Base-by-base conservation (phyloP, 1,140 invertebrate species). In the Leptonema lineaticorne region DNA sequence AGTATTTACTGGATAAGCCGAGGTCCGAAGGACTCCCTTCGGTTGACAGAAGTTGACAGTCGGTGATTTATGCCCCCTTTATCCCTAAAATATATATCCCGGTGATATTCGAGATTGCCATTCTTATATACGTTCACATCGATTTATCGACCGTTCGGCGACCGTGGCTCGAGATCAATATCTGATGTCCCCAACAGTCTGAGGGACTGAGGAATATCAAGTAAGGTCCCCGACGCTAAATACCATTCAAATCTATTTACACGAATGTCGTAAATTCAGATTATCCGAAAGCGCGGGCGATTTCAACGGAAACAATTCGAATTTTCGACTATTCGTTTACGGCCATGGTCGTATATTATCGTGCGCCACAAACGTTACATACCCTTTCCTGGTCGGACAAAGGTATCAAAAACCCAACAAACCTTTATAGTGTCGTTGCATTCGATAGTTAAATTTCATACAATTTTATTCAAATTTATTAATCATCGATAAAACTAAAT, bases 1-100 rank as follows among this genome's bases (percentile, higher is more conserved):
- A 37, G 62, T 33, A 64, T 48, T 48, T 64, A 53, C 62, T n/a
- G 58, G 58, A 62, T 62, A 62, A 62, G 58, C 58, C 30, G 58
- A 16, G 58, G 58, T 45, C 58, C 28, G 41, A 33, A 33, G 41
- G 59, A 62, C 69, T 71, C 63, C 41, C 69, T 71, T 58, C 41
- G 57, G 67, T 33, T 72, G 70, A 72, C 70, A 72, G 57, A 67
- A 72, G 70, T 68, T 69, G 70, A 67, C 70, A 67, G 62, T 37
- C 63, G 29, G 70, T 72, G 70, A 72, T 63, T 72, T 72, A 72
- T 72, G 70, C 37, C 53, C 45, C 62, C 70, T 69, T 72, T 69
- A 69, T 72, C 65, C 70, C 67, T 72, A 72, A 72, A 72, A 72
- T 72, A 72, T 53, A 53, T 72, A 72, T 59, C 66, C 66, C 27